These are phyloP conservation scores for Ibidorhyncha struthersii DNA, from an alignment of 2,113 vertebrate genomes.

Conservation along the genomic window DNA sequence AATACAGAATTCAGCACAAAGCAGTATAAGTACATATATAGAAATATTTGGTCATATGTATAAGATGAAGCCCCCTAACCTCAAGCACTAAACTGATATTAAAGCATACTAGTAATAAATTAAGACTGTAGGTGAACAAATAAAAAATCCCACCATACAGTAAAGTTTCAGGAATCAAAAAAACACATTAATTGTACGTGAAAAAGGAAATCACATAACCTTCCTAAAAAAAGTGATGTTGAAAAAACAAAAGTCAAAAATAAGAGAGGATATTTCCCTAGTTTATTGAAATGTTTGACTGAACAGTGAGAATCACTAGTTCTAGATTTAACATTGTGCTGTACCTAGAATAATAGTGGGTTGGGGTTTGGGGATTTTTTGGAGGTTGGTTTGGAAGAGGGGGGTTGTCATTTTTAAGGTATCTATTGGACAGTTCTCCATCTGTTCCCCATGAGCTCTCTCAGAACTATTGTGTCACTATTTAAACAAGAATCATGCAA, in stretches of 20 bases:
- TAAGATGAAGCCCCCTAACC: not conserved
- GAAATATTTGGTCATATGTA: not conserved
- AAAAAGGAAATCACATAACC: not conserved
- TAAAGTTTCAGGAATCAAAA: not conserved
- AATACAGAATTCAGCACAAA: not conserved
- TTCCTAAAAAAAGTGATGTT: not conserved
- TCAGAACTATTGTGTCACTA: not conserved
- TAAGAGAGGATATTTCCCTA: not conserved
- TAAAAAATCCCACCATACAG: not conserved
- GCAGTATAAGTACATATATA: not conserved
- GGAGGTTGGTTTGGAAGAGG: not conserved
- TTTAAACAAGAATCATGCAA: not conserved
- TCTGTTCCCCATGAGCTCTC: not conserved
- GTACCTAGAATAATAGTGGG: not conserved
- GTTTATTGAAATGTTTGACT: not conserved
- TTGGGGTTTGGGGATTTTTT: not conserved
- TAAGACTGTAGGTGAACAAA: not conserved
- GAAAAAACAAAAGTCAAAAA: not conserved
- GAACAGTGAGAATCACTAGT: not conserved
- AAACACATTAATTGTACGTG: not conserved
- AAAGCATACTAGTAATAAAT: not conserved
- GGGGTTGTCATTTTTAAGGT: not conserved
- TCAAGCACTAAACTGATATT: not conserved
- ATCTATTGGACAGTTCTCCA: not conserved
- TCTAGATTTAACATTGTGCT: not conserved